Evolutionary conservation across 2,888 invertebrate species (phyloP), one percentile per base, ranked within the genome.

Genomic region (Hoplodrina blanda): DNA sequence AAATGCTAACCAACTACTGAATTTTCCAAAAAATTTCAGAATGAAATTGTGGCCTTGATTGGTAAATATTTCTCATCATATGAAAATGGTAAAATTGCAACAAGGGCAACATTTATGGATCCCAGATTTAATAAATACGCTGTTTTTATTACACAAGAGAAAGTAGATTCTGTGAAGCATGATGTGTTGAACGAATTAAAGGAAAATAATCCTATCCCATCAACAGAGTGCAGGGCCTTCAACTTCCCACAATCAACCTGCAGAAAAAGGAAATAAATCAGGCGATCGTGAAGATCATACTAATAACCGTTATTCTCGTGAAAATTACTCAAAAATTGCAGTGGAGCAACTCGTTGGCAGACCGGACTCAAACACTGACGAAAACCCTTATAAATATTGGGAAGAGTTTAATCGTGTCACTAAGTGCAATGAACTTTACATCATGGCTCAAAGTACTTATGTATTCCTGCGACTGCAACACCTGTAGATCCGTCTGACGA

Each of bases 371-470:
- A 60, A 46, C 46, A 4, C 25, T 13, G 15, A 46, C 8, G 13
- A 44, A 2, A n/a, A 60, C 46, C 60, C 60, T 15, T 60, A 60
- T 30, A 2, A 46, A 8, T 60, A 25, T 46, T 60, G 60, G 60
- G 25, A 60, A 46, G n/a, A 46, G 46, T 46, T 30, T 46, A 60
- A 60, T 60, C 25, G 46, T 30, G n/a, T 60, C 5, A 44, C 46
- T n/a, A 46, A 8, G n/a, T 60, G 60, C n/a, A 46, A 8, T n/a
- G 25, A 60, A n/a, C 25, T 60, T 2, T 60, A 46, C 17, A 60
- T 8, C 25, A 46, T 60, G 60, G 25, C 60, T 60, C 60, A 60
- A 13, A 60, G 46, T 60, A 60, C 19, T 60, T 60, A 46, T 60
- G 60, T 46, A 60, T 60, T n/a, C 46, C 60, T 13, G 44, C 60